A percentile compares a stretch with the other conserved stretches of the same genome.
phyloP scores from a whole-genome alignment of 30 jellyfish, hydroid and myxozoan species.

The Hydractinia symbiolongicarpus region DNA sequence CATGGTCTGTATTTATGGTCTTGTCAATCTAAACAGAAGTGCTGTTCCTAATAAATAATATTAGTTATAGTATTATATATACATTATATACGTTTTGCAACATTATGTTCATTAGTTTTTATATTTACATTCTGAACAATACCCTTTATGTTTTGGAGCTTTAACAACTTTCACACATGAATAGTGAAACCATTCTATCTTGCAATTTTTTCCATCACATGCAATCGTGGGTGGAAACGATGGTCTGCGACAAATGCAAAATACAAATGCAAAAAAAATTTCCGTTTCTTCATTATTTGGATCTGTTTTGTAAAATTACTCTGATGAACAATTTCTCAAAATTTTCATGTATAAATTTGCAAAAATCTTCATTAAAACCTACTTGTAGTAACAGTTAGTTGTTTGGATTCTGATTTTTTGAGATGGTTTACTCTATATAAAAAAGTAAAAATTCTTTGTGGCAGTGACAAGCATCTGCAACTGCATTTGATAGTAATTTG shows the following conservation, averaged over 20 bases:
- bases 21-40: slow-evolving; percentile 20
- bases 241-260: slow-evolving; percentile 30
- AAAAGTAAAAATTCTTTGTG: slow-evolving; percentile 7
- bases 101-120: background rate
- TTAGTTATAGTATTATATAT: background rate
- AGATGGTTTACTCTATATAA: background rate
- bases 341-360: slow-evolving; percentile 10
- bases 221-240: slow-evolving; percentile 32
- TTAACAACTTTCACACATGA: slow-evolving; percentile 16
- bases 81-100: no score
- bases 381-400: slow-evolving; percentile 17
- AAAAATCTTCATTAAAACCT: slow-evolving; percentile 11
- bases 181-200: slow-evolving; percentile 29
- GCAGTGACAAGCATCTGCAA: slow-evolving; percentile 37
- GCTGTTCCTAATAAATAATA: background rate
- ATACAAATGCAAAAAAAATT: background rate
- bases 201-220: slow-evolving; percentile 27
- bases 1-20: slow-evolving; percentile 31
- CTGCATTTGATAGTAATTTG: slow-evolving; percentile 41
- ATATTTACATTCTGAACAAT: background rate
- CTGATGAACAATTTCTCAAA: slow-evolving; percentile 4
- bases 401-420: background rate
- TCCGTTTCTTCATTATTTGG: slow-evolving; percentile 10
- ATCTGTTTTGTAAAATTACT: background rate
- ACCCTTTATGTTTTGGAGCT: slow-evolving; percentile 9